Evolutionary conservation across 2,888 invertebrate species (phyloP).

Genomic region (Mycalesis mineus): DNA sequence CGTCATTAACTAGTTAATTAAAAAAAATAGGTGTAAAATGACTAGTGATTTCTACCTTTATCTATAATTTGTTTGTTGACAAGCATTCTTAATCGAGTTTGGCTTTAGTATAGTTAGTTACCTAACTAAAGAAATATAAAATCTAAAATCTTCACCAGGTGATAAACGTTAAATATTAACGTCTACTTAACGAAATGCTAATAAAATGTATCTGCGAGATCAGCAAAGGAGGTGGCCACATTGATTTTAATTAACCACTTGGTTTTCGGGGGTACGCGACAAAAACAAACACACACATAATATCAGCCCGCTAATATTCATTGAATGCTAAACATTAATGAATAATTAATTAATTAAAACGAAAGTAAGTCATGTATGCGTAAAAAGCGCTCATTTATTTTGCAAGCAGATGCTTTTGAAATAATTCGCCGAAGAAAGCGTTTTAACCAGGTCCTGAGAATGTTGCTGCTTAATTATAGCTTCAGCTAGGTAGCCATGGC

Average conservation of each 20-base stretch:
- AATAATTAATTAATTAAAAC: conserved; percentile 19
- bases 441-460: background rate
- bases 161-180: conserved; percentile 34
- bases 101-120: too few species aligned
- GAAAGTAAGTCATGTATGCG: background rate
- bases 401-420: background rate
- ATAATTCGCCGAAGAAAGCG: background rate
- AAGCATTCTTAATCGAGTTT: too few species aligned
- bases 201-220: conserved; percentile 25
- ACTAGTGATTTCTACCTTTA: too few species aligned
- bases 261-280: background rate
- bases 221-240: conserved; percentile 20
- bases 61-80: too few species aligned
- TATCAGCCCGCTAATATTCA: conserved; percentile 18
- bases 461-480: too few species aligned
- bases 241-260: conserved; percentile 20
- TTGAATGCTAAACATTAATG: conserved; percentile 22
- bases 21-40: too few species aligned
- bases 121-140: too few species aligned
- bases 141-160: conserved; percentile 26
- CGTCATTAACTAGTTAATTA: too few species aligned
- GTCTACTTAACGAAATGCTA: conserved; percentile 12
- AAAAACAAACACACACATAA: conserved; percentile 12
- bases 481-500: too few species aligned
- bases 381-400: background rate